phyloP scores from a whole-genome alignment of 1,140 invertebrate species.

The Drosophila sproati region DNA sequence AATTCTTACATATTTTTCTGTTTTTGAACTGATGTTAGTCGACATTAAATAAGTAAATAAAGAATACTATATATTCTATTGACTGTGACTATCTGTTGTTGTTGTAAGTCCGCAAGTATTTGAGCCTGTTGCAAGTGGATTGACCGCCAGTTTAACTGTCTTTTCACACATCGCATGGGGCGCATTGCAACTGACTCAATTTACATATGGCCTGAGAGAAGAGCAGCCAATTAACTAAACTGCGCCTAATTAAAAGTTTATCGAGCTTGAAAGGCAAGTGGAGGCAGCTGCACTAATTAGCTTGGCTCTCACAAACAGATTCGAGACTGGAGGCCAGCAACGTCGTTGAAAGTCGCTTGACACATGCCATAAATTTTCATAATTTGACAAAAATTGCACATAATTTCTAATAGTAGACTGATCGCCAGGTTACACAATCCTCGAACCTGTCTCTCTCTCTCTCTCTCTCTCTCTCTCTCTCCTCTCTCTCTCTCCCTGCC shows the following conservation, averaged over 20 bases:
- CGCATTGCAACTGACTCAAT: constrained; percentile 30
- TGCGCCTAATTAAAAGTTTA: constrained; percentile 74
- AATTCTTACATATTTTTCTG: no score
- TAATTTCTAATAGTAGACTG: constrained; percentile 59
- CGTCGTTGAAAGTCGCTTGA: constrained; percentile 26
- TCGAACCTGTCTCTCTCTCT: constrained; percentile 46
- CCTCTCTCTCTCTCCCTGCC: background rate
- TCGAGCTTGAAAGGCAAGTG: constrained; percentile 67
- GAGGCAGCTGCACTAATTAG: constrained; percentile 68
- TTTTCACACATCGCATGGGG: constrained; percentile 32
- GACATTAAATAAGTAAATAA: no score
- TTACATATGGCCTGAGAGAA: constrained; percentile 48
- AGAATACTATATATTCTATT: no score
- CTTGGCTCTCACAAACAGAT: constrained; percentile 62
- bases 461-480: background rate
- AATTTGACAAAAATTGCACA: constrained; percentile 77
- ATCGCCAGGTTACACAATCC: constrained; percentile 47
- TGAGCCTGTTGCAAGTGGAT: constrained; percentile 15
- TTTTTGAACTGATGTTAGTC: no score
- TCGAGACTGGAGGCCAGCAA: background rate
- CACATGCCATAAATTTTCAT: constrained; percentile 74
- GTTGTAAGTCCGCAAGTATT: background rate
- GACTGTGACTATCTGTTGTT: no score
- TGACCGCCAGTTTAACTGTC: constrained; percentile 31
- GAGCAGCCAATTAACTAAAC: constrained; percentile 69